phyloP scores from a whole-genome alignment of 2,797 vertebrate genomes.

The Hephaestus fuliginosus region DNA sequence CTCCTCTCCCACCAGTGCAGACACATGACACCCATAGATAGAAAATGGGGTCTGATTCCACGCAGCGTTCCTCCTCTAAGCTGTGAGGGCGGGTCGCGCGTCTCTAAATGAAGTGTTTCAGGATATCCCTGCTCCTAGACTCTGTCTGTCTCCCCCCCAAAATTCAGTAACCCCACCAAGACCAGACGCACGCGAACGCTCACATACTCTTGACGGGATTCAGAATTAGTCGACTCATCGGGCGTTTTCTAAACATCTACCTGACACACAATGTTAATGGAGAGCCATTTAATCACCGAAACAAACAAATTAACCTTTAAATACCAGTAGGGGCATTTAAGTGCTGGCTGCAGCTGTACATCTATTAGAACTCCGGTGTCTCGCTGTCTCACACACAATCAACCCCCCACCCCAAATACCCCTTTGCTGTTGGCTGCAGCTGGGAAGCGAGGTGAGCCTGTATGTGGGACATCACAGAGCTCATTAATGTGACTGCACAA shows the following conservation, averaged over 20 bases:
- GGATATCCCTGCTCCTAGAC: slow-evolving; percentile 9
- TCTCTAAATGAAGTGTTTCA: slow-evolving; percentile 40
- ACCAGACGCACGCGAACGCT: slow-evolving; percentile 4
- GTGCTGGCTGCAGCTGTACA: slow-evolving; percentile 56
- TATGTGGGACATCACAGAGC: slow-evolving; percentile 83
- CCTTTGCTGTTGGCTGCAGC: slow-evolving; percentile 61
- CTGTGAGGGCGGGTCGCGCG: slow-evolving; percentile 16
- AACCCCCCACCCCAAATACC: slow-evolving; percentile 54
- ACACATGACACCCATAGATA: slow-evolving; percentile 57
- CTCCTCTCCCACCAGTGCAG: slow-evolving; percentile 44
- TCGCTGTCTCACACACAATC: slow-evolving; percentile 57
- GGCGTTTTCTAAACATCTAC: slow-evolving; percentile 67
- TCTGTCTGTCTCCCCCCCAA: background rate
- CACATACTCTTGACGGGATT: slow-evolving; percentile 49
- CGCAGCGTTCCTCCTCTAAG: slow-evolving; percentile 40
- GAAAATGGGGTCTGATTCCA: slow-evolving; percentile 52
- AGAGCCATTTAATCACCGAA: slow-evolving; percentile 77
- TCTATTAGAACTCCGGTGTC: slow-evolving; percentile 50
- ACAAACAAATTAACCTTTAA: slow-evolving; percentile 86
- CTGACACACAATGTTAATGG: slow-evolving; percentile 67
- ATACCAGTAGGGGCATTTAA: slow-evolving; percentile 72
- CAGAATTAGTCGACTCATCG: slow-evolving; percentile 54
- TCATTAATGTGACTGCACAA: slow-evolving; percentile 84
- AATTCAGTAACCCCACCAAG: slow-evolving; percentile 10
- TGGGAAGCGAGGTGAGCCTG: slow-evolving; percentile 68